Base-by-base conservation (phyloP, 2,888 invertebrate species). In the Sphecodes monilicornis region DNA sequence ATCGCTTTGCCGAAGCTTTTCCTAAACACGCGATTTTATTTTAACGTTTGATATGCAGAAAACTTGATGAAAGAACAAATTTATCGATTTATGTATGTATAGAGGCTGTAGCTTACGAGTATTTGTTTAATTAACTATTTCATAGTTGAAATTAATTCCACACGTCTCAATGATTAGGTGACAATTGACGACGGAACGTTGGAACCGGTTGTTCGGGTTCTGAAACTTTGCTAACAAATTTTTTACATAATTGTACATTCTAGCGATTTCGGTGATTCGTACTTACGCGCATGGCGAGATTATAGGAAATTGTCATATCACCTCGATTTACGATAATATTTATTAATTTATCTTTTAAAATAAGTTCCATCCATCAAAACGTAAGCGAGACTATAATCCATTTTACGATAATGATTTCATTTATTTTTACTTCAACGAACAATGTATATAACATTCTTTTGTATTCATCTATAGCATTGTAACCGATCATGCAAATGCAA, bases 51-150 rank as follows among this genome's bases (percentile, higher is more conserved):
- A 73, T 43, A 80, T 74, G 54, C 71, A 78, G 50, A 71, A 36
- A 66, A 78, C 32, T 76, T 41, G 57, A 43, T 11, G 13, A 18
- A 70, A 26, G 60, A 71, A 80, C 43, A 73, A 75, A 26, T 70
- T 68, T 81, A 66, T 71, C 54, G 68, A 84, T 66, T 57, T 60
- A 79, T 39, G 64, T 82, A 77, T 79, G 77, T 71, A 79, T 54
- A 87, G 85, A 89, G 82, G 88, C 85, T 89, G 88, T 89, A 88
- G 77, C 18, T 72, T 80, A 86, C 68, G 78, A 46, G 41, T 72
- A 71, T 26, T 71, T 68, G n/a, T 69, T 76, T 29, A 76, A 82
- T 79, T 73, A 70, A 43, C 18, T 76, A 50, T 82, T 78, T 29
- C 50, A 76, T 69, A 72, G 16, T 26, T 68, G 22, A 26, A n/a